Conservation (phyloP, 2,113 vertebrate genomes). For the Sylvia atricapilla region DNA sequence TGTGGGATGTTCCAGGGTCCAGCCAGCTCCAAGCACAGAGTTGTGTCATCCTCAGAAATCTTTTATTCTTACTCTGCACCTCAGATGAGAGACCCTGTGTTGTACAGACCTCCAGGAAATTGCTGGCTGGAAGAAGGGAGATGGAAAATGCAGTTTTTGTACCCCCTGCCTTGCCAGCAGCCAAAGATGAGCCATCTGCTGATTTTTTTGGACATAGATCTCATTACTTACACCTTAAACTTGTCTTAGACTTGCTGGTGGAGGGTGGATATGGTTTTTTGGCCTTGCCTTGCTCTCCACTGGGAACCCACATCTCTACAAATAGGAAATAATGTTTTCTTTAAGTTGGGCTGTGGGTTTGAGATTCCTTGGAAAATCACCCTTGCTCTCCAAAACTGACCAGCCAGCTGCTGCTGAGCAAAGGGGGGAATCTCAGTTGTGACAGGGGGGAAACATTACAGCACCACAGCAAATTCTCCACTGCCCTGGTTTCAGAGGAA, state of each 20-base stretch:
- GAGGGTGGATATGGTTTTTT: not conserved
- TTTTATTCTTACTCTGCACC: not conserved
- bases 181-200: not conserved
- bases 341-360: not conserved
- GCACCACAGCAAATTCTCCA: not conserved
- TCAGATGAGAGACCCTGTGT: not conserved
- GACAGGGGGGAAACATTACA: rapidly evolving
- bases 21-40: not conserved
- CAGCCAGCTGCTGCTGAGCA: not conserved
- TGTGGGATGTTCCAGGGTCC: not conserved
- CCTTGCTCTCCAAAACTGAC: not conserved
- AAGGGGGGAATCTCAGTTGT: not conserved
- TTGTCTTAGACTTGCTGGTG: not conserved
- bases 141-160: not conserved
- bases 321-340: not conserved
- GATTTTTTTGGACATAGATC: not conserved
- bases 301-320: not conserved
- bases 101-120: not conserved
- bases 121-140: not conserved
- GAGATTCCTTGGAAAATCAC: not conserved
- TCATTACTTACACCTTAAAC: not conserved
- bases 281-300: not conserved
- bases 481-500: constrained; percentile 21
- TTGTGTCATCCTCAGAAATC: not conserved
- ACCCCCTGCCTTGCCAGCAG: not conserved